A percentile compares a stretch with the other conserved stretches of the same genome.
Conservation (phyloP, 2,888 invertebrate genomes). For the Julus scandinavius region DNA sequence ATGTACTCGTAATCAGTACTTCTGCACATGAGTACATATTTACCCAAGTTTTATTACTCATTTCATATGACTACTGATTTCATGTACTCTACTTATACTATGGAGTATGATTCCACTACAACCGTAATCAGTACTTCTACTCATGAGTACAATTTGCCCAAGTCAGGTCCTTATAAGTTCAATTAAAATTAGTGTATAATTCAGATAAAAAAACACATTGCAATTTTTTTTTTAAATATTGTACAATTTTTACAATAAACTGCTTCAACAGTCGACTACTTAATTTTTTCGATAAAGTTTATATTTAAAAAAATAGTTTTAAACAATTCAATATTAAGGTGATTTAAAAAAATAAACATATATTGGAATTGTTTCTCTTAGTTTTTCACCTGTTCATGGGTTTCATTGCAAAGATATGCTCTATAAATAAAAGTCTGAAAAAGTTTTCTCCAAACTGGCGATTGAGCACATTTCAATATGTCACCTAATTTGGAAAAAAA, state of each 20-base stretch:
- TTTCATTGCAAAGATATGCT: slow-evolving; percentile 26
- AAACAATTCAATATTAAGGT: background rate
- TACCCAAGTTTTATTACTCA: too few species aligned
- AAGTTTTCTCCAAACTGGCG: slow-evolving; percentile 10
- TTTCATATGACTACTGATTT: background rate
- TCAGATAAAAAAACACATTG: background rate
- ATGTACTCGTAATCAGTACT: too few species aligned
- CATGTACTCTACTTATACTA: too few species aligned
- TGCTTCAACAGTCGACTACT: too few species aligned
- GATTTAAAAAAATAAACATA: background rate
- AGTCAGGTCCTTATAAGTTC: background rate
- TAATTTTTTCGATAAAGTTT: too few species aligned
- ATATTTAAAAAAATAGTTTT: too few species aligned
- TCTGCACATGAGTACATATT: too few species aligned
- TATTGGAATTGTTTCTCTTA: background rate
- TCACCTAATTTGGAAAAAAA: slow-evolving; percentile 39
- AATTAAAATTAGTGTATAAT: background rate
- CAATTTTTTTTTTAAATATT: too few species aligned
- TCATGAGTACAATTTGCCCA: too few species aligned
- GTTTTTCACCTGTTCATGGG: background rate
- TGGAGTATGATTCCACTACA: too few species aligned
- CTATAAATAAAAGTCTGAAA: slow-evolving; percentile 37
- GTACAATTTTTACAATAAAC: too few species aligned
- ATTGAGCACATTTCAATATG: slow-evolving; percentile 27
- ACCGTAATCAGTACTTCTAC: too few species aligned